phyloP scores from a whole-genome alignment of 2,888 invertebrate genomes.

The Rhamphomyia laevipes region DNA sequence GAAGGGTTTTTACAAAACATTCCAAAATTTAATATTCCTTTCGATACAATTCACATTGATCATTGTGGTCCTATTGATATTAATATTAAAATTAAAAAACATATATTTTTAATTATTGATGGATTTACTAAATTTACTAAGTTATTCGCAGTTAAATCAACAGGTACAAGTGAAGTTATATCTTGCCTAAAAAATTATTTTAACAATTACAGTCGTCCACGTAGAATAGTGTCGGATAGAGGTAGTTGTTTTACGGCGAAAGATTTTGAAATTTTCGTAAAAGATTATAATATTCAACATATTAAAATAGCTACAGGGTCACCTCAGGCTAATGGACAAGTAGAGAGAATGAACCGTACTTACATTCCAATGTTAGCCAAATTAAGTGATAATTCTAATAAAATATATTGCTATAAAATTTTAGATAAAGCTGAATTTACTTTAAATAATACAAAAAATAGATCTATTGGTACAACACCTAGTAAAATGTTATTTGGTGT shows the following conservation, averaged over 20 bases:
- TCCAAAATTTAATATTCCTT: no score
- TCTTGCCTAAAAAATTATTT: no score
- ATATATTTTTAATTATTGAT: no score
- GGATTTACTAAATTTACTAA: no score
- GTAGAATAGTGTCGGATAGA: conserved; percentile 5
- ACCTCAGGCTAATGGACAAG: conserved; percentile 10
- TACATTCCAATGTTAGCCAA: conserved; percentile 11
- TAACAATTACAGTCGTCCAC: no score
- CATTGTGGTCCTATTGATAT: no score
- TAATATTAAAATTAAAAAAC: no score
- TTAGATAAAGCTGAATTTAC: no score
- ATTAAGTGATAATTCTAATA: conserved; percentile 5
- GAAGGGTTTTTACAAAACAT: no score
- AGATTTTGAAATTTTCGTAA: conserved; percentile 1
- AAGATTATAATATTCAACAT: conserved; percentile 5
- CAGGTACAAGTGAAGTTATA: no score
- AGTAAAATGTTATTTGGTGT: conserved; percentile 21
- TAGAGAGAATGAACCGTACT: conserved; percentile 7
- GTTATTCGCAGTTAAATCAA: no score
- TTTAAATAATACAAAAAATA: conserved; percentile 20
- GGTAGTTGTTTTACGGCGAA: conserved; percentile 7
- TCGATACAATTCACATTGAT: no score
- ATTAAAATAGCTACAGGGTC: conserved; percentile 7
- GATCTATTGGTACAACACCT: conserved; percentile 19
- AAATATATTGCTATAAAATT: conserved; percentile 6